A percentile compares a stretch with the other conserved stretches of the same genome.
phyloP scores from a whole-genome alignment of 2,797 vertebrate genomes.

The Amniataba percoides region DNA sequence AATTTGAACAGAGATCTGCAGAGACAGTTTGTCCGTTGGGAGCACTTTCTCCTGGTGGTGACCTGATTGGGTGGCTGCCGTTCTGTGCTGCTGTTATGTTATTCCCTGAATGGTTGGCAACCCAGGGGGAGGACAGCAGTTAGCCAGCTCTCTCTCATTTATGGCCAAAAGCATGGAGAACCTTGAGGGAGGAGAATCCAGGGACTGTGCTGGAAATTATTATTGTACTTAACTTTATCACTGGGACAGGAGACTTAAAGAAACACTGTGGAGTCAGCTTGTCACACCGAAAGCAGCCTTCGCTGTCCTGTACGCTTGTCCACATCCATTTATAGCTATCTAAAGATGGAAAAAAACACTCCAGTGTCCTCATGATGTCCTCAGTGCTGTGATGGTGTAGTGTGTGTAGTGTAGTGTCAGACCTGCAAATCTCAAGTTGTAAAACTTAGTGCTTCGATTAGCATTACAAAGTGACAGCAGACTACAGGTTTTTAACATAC shows the following conservation, averaged over 20 bases:
- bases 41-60: slow-evolving; percentile 77
- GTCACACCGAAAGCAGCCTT: slow-evolving; percentile 36
- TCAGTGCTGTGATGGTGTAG: slow-evolving; percentile 22
- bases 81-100: slow-evolving; percentile 64
- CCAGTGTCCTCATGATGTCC: slow-evolving; percentile 4
- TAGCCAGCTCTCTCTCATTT: slow-evolving; percentile 68
- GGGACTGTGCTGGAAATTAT: slow-evolving; percentile 57
- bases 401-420: slow-evolving; percentile 38
- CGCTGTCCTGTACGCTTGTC: slow-evolving; percentile 41
- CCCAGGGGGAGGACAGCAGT: slow-evolving; percentile 69
- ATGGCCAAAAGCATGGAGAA: slow-evolving; percentile 70
- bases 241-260: slow-evolving; percentile 45
- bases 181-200: slow-evolving; percentile 62
- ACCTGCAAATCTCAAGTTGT: slow-evolving; percentile 39
- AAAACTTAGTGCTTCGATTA: slow-evolving; percentile 31
- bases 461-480: slow-evolving; percentile 40
- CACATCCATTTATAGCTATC: slow-evolving; percentile 31
- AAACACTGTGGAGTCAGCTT: slow-evolving; percentile 53
- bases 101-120: slow-evolving; percentile 74
- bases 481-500: not conserved
- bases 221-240: slow-evolving; percentile 72
- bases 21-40: slow-evolving; percentile 70
- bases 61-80: slow-evolving; percentile 80
- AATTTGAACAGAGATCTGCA: slow-evolving; percentile 65
- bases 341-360: slow-evolving; percentile 16